Evolutionary conservation across 2,113 vertebrate genomes (phyloP), one percentile per base, ranked within the genome.

Genomic region (Zootoca vivipara): DNA sequence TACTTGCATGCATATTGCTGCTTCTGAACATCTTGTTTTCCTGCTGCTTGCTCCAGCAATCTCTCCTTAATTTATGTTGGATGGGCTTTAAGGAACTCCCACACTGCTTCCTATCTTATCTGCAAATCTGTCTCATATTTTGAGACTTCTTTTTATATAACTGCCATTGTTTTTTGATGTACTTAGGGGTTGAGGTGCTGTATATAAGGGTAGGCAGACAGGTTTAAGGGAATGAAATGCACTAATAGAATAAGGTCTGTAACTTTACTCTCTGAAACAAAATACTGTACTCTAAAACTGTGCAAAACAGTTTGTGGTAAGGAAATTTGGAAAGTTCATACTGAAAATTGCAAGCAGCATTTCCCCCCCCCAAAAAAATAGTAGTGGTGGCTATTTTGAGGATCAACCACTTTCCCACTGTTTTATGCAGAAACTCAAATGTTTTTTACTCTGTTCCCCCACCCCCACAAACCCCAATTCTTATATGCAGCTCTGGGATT

Each of bases 401-500:
- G 40, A 4, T 58, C 12, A 77, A 64, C 13, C 24, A 56, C 2
- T 77, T 85, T 30, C 52, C 10, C 3, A 10, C 58, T 65, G 18
- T 33, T 81, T 81, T 52, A 56, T 87, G 38, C 30, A 56, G 8
- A 58, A 42, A 24, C 7, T 67, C 13, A 20, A 35, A 67, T 80
- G 24, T 35, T 12, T 85, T 26, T 81, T 75, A 24, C 5, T 38
- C 38, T 52, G 12, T n/a, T 7, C 16, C 6, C 58, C 2, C 46
- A 38, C 38, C 46, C 0, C 10, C 40, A 5, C 40, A 42, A 52
- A 52, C 46, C 46, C 46, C 79, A 91, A 12, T 90, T 2, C 86
- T 95, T 86, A 86, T 75, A 87, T 91, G 82, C 92, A 99, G 99
- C 89, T 98, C 79, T 99, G 99, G 99, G 97, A 99, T 95, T 94